phyloP scores from a whole-genome alignment of 2,113 vertebrate species.

The Gyps fulvus region DNA sequence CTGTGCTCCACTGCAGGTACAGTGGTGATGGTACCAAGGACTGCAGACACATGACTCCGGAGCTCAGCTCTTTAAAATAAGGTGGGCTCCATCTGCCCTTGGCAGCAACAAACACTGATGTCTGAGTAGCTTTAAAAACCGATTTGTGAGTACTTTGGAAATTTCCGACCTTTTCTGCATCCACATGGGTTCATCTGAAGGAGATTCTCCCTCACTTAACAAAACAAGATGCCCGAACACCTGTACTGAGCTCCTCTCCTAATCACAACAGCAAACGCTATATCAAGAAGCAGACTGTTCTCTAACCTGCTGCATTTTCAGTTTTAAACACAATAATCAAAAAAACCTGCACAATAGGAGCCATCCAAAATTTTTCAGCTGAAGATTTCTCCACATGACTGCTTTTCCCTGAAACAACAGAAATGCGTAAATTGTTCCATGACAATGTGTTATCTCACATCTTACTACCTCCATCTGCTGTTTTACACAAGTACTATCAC shows the following conservation, averaged over 20 bases:
- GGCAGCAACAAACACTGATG: not conserved
- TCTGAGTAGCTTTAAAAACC: not conserved
- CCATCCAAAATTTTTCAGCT: not conserved
- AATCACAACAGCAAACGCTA: not conserved
- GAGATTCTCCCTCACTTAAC: not conserved
- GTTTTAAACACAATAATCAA: not conserved
- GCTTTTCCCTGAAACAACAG: not conserved
- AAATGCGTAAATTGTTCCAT: not conserved
- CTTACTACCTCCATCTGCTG: conserved; percentile 25
- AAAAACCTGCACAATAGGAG: not conserved
- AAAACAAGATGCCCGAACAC: not conserved
- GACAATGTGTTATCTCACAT: not conserved
- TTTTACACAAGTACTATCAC: not conserved
- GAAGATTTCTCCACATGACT: not conserved
- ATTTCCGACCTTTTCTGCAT: not conserved
- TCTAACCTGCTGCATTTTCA: not conserved
- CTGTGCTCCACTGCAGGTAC: not conserved
- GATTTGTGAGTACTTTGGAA: not conserved
- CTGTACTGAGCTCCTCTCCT: not conserved
- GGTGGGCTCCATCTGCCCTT: not conserved
- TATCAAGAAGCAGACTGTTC: not conserved
- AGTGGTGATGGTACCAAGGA: not conserved
- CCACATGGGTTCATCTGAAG: not conserved
- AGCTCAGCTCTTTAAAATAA: not conserved
- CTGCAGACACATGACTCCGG: not conserved